These are phyloP conservation scores for Parotocinclus haroldoi DNA, from an alignment of 2,797 vertebrate species.

Conservation along the genomic window DNA sequence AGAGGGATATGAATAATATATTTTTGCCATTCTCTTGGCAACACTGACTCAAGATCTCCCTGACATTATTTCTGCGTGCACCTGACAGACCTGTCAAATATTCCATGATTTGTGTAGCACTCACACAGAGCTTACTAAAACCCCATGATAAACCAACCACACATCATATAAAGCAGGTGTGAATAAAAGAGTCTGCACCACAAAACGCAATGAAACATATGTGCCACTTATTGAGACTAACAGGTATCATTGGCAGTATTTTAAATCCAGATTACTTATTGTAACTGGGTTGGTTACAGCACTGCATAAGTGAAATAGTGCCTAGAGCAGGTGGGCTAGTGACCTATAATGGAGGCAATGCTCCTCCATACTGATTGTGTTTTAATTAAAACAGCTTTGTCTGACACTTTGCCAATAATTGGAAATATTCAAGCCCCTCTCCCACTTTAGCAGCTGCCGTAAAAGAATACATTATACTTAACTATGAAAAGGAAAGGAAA, in stretches of 20 bases:
- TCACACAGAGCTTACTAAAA: conserved; percentile 24
- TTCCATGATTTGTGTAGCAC: conserved; percentile 9
- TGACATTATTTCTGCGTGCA: conserved; percentile 11
- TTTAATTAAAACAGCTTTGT: conserved; percentile 53
- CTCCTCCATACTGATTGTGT: conserved; percentile 47
- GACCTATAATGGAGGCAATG: conserved; percentile 43
- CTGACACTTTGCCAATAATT: conserved; percentile 57
- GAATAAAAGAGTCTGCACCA: background rate
- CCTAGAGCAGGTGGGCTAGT: conserved; percentile 38
- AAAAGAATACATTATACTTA: conserved; percentile 54
- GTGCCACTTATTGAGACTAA: conserved; percentile 1
- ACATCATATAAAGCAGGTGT: no score
- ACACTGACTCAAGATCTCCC: conserved; percentile 14
- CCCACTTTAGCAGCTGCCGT: conserved; percentile 35
- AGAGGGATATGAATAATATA: conserved; percentile 41
- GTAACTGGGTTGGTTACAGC: conserved; percentile 27
- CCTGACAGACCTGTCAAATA: conserved; percentile 41
- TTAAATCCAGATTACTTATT: conserved; percentile 23
- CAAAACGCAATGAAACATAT: background rate
- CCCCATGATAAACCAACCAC: background rate
- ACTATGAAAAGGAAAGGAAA: conserved; percentile 36
- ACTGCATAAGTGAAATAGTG: conserved; percentile 22
- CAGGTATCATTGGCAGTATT: conserved; percentile 17
- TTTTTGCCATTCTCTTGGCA: conserved; percentile 30
- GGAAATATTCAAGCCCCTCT: conserved; percentile 51